These are phyloP conservation scores for Jacana jacana DNA, from an alignment of 2,113 vertebrate genomes.

Conservation along the genomic window DNA sequence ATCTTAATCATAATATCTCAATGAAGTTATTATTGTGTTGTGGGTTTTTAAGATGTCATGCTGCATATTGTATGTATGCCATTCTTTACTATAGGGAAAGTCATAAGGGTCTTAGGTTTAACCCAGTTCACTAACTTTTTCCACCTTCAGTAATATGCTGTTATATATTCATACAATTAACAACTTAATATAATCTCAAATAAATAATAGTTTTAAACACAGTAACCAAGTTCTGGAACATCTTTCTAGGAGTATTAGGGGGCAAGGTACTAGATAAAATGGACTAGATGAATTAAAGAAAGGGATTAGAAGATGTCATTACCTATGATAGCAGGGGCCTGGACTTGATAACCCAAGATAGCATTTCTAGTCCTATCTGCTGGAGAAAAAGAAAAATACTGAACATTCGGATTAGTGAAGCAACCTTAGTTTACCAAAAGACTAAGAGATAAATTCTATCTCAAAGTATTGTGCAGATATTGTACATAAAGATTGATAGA, in stretches of 20 bases:
- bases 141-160: neutral
- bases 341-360: neutral
- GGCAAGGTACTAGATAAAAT: neutral
- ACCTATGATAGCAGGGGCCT: neutral
- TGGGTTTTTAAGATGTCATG: neutral
- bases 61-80: neutral
- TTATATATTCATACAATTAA: neutral
- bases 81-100: neutral
- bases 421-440: neutral
- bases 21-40: neutral
- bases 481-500: neutral
- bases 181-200: neutral
- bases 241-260: neutral
- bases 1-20: constrained; percentile 23
- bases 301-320: neutral
- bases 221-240: neutral
- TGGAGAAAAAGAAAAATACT: neutral
- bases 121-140: neutral
- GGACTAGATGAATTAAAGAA: neutral
- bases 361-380: neutral
- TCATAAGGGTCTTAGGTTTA: neutral
- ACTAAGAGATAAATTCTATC: neutral
- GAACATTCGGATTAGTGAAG: constrained; percentile 21
- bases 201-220: neutral
- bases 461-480: neutral